Evolutionary conservation across 2,797 vertebrate species (phyloP).

Genomic region (Meda fulgida): DNA sequence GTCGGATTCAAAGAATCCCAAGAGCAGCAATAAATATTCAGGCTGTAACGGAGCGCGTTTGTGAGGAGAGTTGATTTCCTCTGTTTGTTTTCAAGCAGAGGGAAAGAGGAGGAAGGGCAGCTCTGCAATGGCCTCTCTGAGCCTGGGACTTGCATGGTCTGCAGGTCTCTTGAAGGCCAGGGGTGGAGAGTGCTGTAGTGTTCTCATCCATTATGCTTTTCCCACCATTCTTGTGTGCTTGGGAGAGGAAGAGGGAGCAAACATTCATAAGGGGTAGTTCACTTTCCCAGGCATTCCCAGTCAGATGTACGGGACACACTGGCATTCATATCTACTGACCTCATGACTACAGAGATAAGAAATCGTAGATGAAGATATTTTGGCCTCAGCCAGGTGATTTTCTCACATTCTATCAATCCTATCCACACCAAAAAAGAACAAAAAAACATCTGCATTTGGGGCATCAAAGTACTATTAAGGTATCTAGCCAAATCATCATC

Average conservation of each 20-base stretch:
- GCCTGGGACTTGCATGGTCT: conserved; percentile 62
- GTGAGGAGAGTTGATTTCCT: conserved; percentile 68
- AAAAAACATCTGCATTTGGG: not conserved
- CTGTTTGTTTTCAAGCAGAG: conserved; percentile 70
- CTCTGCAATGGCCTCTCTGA: conserved; percentile 52
- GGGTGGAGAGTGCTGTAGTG: conserved; percentile 36
- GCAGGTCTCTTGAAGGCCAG: conserved; percentile 60
- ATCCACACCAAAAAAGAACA: not conserved
- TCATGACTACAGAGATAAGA: conserved; percentile 34
- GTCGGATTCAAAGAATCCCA: conserved; percentile 36
- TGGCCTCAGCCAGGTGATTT: conserved; percentile 6
- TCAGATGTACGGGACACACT: conserved; percentile 50
- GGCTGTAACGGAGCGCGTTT: conserved; percentile 53
- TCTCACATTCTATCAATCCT: not conserved
- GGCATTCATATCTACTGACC: conserved; percentile 43
- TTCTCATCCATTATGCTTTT: conserved; percentile 61
- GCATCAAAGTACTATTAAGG: not conserved
- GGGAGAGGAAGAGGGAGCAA: conserved; percentile 57
- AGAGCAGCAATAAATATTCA: conserved; percentile 62
- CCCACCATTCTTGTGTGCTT: conserved; percentile 69
- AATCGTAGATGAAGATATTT: conserved; percentile 3
- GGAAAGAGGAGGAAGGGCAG: conserved; percentile 19
- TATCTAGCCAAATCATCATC: not conserved
- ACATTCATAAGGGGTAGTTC: conserved; percentile 33
- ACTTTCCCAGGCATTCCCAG: conserved; percentile 54